Conservation (phyloP, 2,888 invertebrate genomes). For the Pimpla rufipes region DNA sequence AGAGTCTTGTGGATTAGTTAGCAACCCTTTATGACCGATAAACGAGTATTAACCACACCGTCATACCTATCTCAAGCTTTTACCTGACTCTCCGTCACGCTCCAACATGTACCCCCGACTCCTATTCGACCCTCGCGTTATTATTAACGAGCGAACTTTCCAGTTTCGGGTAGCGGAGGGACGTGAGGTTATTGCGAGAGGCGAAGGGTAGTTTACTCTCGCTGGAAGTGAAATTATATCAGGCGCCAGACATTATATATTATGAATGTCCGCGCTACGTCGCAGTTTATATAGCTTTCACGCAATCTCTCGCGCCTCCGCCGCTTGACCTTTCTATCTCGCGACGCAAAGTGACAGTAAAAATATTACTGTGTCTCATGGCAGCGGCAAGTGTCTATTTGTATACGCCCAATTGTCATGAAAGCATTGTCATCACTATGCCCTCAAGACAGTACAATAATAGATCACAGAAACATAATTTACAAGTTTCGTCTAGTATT, state of each 20-base stretch:
- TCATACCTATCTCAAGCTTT: not conserved
- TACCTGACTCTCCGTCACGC: slow-evolving; percentile 9
- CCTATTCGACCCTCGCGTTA: slow-evolving; percentile 32
- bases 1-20: slow-evolving; percentile 9
- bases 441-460: not conserved
- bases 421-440: not conserved
- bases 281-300: slow-evolving; percentile 13
- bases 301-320: not conserved
- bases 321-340: slow-evolving; percentile 2
- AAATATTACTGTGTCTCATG: not conserved
- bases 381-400: not conserved
- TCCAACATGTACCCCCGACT: not conserved
- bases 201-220: slow-evolving; percentile 50
- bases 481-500: too few relatives aligned
- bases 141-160: slow-evolving; percentile 61
- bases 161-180: slow-evolving; percentile 34
- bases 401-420: not conserved
- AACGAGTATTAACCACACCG: slow-evolving; percentile 30
- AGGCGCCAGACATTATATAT: slow-evolving; percentile 52
- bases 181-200: slow-evolving; percentile 13
- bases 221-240: slow-evolving; percentile 41
- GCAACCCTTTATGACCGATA: slow-evolving; percentile 30
- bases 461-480: not conserved
- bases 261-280: slow-evolving; percentile 32
- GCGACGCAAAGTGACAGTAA: not conserved